phyloP scores from a whole-genome alignment of 2,797 vertebrate species.

The Sebastes reedi region DNA sequence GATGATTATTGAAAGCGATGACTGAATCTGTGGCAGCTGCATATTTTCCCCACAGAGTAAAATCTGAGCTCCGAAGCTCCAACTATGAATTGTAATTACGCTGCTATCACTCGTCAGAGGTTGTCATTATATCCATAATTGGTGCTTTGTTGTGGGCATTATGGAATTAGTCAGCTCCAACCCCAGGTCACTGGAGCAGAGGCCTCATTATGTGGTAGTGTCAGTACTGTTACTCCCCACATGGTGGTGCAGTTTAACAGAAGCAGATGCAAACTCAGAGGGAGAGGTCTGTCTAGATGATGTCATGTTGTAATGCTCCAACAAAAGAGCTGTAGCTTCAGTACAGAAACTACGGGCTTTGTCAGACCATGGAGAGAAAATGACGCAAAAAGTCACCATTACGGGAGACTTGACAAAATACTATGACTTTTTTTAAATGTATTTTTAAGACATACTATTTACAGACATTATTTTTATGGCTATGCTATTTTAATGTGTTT shows the following conservation, averaged over 20 bases:
- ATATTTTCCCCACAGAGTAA: not conserved
- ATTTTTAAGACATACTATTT: no score
- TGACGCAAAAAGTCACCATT: no score
- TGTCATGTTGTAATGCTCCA: constrained; percentile 49
- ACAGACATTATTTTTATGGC: no score
- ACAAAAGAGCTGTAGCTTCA: constrained; percentile 37
- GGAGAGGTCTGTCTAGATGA: constrained; percentile 37
- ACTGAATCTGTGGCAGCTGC: constrained; percentile 7
- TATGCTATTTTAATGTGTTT: no score
- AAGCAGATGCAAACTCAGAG: constrained; percentile 36
- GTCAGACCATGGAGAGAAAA: not conserved
- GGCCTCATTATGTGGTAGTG: not conserved
- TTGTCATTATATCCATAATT: constrained; percentile 49
- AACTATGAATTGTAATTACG: constrained; percentile 48
- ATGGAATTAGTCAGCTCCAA: constrained; percentile 36
- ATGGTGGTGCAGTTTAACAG: constrained; percentile 58
- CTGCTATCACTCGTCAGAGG: constrained; percentile 30
- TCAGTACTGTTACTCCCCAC: constrained; percentile 54
- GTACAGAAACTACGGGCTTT: constrained; percentile 24
- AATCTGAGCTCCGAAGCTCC: constrained; percentile 14
- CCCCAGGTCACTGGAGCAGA: constrained; percentile 24
- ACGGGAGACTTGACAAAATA: no score
- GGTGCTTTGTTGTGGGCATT: constrained; percentile 45
- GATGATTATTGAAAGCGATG: not conserved
- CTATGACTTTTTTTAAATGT: no score